phyloP scores from a whole-genome alignment of 1,140 invertebrate genomes.

The Homarus americanus region DNA sequence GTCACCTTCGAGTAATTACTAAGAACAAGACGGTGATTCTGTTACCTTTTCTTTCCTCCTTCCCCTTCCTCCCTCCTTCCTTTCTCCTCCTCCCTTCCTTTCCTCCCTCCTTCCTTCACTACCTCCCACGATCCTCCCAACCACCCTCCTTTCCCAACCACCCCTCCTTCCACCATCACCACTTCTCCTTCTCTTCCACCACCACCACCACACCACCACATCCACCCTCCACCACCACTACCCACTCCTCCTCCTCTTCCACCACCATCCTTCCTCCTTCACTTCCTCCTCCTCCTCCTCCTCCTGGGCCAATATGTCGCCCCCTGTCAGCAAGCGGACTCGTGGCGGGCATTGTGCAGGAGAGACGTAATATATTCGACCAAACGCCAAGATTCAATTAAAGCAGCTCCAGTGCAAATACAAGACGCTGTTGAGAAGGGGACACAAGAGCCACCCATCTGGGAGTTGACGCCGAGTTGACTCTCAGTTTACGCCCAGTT shows the following conservation, averaged over 20 bases:
- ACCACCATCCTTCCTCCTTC: not conserved
- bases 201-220: no score
- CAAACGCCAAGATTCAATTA: conserved; percentile 74
- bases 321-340: not conserved
- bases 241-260: not conserved
- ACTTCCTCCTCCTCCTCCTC: not conserved
- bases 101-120: no score
- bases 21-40: no score
- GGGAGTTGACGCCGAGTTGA: conserved; percentile 51
- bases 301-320: conserved; percentile 2
- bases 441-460: conserved; percentile 46
- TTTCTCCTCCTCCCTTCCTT: not conserved
- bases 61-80: not conserved
- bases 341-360: conserved; percentile 44
- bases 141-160: no score
- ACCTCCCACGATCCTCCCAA: no score
- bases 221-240: no score
- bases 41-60: no score
- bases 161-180: no score
- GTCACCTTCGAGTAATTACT: no score
- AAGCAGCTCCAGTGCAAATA: conserved; percentile 68
- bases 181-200: no score
- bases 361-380: conserved; percentile 66
- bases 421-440: conserved; percentile 65
- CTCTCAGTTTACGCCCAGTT: conserved; percentile 34